Evolutionary conservation across 2,888 invertebrate species (phyloP).

Genomic region (Calameuta filiformis): DNA sequence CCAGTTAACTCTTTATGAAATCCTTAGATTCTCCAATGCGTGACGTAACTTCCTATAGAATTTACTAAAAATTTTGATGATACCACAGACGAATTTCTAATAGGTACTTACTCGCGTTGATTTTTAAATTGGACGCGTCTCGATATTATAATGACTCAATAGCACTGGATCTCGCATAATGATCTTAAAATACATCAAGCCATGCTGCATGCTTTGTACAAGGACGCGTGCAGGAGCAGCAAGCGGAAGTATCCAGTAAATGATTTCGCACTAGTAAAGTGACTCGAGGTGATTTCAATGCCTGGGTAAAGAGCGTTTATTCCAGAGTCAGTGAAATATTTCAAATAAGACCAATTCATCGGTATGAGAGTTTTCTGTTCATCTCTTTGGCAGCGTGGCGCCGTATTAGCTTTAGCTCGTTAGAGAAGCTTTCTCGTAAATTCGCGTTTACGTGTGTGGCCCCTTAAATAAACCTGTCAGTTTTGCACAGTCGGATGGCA

Average conservation of each 20-base stretch:
- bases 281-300: background rate
- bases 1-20: conserved; percentile 41
- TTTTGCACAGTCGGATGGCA: conserved; percentile 30
- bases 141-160: background rate
- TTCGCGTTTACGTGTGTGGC: conserved; percentile 9
- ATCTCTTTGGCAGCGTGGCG: background rate
- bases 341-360: background rate
- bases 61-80: background rate
- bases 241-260: background rate
- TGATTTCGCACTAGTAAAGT: background rate
- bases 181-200: background rate
- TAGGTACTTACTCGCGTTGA: background rate
- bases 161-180: background rate
- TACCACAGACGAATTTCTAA: background rate
- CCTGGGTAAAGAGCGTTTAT: background rate
- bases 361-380: background rate
- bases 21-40: conserved; percentile 26
- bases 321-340: background rate
- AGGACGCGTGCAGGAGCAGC: background rate
- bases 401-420: conserved; percentile 18
- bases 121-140: background rate
- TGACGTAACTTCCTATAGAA: background rate
- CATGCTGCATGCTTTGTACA: background rate
- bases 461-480: conserved; percentile 35
- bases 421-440: conserved; percentile 20